Conservation (phyloP, 2,797 vertebrate genomes). For the Emys orbicularis region DNA sequence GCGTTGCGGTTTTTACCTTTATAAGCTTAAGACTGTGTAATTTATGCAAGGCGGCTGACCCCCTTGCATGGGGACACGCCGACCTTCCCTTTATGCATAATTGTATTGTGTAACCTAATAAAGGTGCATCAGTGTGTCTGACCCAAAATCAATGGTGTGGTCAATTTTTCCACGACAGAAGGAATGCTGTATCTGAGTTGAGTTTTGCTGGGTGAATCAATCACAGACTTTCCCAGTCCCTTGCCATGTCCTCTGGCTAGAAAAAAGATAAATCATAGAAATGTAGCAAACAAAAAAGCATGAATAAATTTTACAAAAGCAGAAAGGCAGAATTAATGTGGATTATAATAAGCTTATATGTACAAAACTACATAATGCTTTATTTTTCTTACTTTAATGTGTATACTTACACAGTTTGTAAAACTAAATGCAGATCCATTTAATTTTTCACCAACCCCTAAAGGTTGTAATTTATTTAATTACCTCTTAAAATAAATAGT, state of each 20-base stretch:
- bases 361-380: background rate
- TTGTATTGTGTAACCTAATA: too few species aligned
- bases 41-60: too few species aligned
- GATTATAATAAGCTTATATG: background rate
- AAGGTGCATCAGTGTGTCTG: too few species aligned
- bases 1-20: too few species aligned
- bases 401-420: background rate
- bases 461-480: slow-evolving; percentile 7
- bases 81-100: too few species aligned
- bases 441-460: background rate
- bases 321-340: background rate
- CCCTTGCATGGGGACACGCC: too few species aligned
- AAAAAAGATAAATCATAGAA: slow-evolving; percentile 68
- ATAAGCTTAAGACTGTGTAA: too few species aligned
- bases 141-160: too few species aligned
- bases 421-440: background rate
- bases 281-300: slow-evolving; percentile 40
- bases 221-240: slow-evolving; percentile 38
- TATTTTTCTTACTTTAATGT: background rate
- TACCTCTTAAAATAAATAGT: slow-evolving; percentile 15
- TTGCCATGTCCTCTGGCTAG: slow-evolving; percentile 22
- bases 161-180: too few species aligned
- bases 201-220: slow-evolving; percentile 48
- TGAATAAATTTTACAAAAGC: slow-evolving; percentile 40
- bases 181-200: slow-evolving; percentile 35